phyloP scores from a whole-genome alignment of 2,888 invertebrate species.

The Arrhopalites spinosus region DNA sequence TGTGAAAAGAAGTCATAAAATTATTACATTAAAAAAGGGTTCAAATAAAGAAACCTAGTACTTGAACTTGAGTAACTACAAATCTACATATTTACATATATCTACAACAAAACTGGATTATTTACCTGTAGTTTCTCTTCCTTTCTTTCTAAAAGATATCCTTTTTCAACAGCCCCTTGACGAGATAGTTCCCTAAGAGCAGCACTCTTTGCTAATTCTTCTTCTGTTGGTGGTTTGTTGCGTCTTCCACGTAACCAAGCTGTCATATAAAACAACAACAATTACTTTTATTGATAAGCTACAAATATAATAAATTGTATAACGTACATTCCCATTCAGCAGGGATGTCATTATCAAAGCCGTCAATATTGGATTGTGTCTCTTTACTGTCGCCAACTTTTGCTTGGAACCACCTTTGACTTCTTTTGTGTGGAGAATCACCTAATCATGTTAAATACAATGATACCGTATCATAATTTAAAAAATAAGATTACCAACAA shows the following conservation, averaged over 20 bases:
- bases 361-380: conserved; percentile 42
- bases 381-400: conserved; percentile 64
- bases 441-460: too few relatives aligned
- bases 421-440: conserved; percentile 63
- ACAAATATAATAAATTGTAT: neutral
- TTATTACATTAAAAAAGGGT: too few relatives aligned
- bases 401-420: conserved; percentile 76
- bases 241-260: conserved; percentile 77
- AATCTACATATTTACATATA: too few relatives aligned
- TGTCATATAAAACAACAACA: conserved; percentile 35
- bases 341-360: conserved; percentile 75
- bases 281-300: conserved; percentile 1
- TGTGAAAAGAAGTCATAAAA: neutral
- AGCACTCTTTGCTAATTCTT: conserved; percentile 73
- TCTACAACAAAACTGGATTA: too few relatives aligned
- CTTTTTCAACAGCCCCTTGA: conserved; percentile 72
- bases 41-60: too few relatives aligned
- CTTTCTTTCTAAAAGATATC: conserved; percentile 13
- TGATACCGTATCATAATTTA: too few relatives aligned
- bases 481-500: too few relatives aligned
- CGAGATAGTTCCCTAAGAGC: conserved; percentile 75
- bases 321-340: conserved; percentile 76
- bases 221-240: conserved; percentile 71
- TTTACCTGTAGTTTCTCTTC: conserved; percentile 41
- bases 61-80: too few relatives aligned